Evolutionary conservation across 2,797 vertebrate species (phyloP), one percentile per base, ranked within the genome.

Genomic region (Accipiter badius): DNA sequence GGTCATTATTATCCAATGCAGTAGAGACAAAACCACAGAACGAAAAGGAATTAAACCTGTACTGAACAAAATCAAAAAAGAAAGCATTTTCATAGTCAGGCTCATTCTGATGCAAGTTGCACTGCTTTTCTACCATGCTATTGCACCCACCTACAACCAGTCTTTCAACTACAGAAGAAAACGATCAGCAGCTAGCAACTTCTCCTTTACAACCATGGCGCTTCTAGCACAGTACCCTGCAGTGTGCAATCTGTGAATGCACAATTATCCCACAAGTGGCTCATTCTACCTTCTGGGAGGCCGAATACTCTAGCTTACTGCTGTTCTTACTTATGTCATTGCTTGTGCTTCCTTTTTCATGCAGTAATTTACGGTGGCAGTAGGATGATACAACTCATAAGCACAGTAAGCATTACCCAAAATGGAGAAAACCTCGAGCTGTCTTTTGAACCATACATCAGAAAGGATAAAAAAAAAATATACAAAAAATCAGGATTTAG

Each of bases 111-210:
- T 59, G 46, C 28, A 46, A 61, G 50, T 15, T 44, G 62, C 73
- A 76, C 40, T 88, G 72, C 83, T 94, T 42, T 88, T 58, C 76
- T 81, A 40, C 65, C 31, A 46, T 0, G 11, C 79, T 58, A 52
- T 79, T 81, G 95, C 89, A 88, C 50, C 74, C 89, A 85, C 88
- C 81, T 74, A 93, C 88, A 95, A 83, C 72, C 49, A 89, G 54
- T 31, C 80, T 95, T 94, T 89, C 42, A 72, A 63, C 71, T 33
- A 49, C 1, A 1, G 63, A 72, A 62, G 74, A 39, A 81, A 94
- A 76, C 1, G 7, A 84, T 40, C 62, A 31, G 70, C 62, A 76
- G 52, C 81, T 42, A 84, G 84, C 76, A 94, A 47, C 46, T 79
- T 95, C 76, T 90, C 35, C 67, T 81, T 93, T 31, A 72, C 31